Percentiles rank a stretch among this genome's conserved stretches.
Evolutionary conservation across 2,797 vertebrate species (phyloP).

Genomic region (Protosalanx chinensis): DNA sequence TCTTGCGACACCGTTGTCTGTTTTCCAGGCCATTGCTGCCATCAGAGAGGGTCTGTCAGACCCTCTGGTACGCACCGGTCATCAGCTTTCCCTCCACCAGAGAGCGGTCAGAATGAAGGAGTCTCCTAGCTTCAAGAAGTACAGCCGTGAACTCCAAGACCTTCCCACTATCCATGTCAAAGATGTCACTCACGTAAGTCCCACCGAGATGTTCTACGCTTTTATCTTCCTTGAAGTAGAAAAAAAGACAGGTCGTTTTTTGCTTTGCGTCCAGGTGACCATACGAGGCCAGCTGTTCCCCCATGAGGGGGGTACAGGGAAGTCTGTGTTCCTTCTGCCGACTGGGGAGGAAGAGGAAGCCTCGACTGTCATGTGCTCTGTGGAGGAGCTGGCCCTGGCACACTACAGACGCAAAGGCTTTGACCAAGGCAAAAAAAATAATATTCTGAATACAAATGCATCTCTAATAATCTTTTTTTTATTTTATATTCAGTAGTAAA

Average conservation of each 20-base stretch:
- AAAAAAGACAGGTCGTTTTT: background rate
- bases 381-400: constrained; percentile 87
- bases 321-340: constrained; percentile 86
- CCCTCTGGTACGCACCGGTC: constrained; percentile 85
- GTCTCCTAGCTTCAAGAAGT: constrained; percentile 78
- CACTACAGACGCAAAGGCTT: constrained; percentile 86
- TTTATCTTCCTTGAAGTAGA: background rate
- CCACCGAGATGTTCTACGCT: background rate
- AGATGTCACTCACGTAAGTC: constrained; percentile 85
- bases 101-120: constrained; percentile 84
- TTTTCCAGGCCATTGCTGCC: constrained; percentile 75
- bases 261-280: constrained; percentile 77
- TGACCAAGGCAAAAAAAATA: constrained; percentile 76
- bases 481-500: background rate
- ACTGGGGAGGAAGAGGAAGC: constrained; percentile 48
- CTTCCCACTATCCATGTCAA: constrained; percentile 76
- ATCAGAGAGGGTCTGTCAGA: constrained; percentile 83
- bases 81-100: constrained; percentile 86
- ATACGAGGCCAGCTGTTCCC: constrained; percentile 92
- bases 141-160: constrained; percentile 67
- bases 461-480: background rate
- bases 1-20: constrained; percentile 8
- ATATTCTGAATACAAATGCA: too few species aligned
- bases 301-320: constrained; percentile 84
- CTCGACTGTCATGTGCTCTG: constrained; percentile 86